Base-by-base conservation (phyloP, 2,888 invertebrate species). In the Epistrophella euchroma region DNA sequence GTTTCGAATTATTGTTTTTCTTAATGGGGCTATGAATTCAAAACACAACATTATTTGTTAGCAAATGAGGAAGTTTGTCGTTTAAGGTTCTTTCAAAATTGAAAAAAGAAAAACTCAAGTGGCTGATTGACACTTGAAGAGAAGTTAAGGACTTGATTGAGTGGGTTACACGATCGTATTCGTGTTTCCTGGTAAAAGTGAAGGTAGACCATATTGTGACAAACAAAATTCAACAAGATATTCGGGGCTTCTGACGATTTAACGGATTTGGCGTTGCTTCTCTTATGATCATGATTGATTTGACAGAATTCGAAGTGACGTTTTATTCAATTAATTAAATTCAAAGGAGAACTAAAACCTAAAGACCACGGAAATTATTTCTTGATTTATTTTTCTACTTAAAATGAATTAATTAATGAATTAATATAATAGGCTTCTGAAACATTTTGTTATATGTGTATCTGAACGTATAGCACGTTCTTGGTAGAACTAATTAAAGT, bases 61-160 rank as follows among this genome's bases (percentile, higher is more conserved):
- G 28, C 13, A 32, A 45, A 64, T 64, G 25, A 64, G 64, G 64
- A 64, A 64, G 45, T 64, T 64, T 6, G 13, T 64, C 17, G 3
- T 45, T 32, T 45, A 19, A 19, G 32, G 7, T 43, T 43, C 43
- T 43, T n/a, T 7, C n/a, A 15, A 25, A 50, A 50, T 32, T 2
- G 22, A 25, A 22, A 17, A 40, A 62, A 62, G n/a, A 28, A 37
- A 62, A 62, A 28, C 9, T 43, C 28, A 64, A 28, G 28, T 25
- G 45, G 4, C 28, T 43, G 60, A 40, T 25, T 25, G 32, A 9
- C 62, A 45, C 28, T 28, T 64, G 45, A 47, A 45, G 64, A 45
- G 13, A 17, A 64, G 28, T 45, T 45, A 64, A 64, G 64, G 64
- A 64, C 45, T 32, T 32, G 13, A 32, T 47, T 2, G 64, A 45